phyloP scores from a whole-genome alignment of 2,888 invertebrate species.

The Thymelicus sylvestris region DNA sequence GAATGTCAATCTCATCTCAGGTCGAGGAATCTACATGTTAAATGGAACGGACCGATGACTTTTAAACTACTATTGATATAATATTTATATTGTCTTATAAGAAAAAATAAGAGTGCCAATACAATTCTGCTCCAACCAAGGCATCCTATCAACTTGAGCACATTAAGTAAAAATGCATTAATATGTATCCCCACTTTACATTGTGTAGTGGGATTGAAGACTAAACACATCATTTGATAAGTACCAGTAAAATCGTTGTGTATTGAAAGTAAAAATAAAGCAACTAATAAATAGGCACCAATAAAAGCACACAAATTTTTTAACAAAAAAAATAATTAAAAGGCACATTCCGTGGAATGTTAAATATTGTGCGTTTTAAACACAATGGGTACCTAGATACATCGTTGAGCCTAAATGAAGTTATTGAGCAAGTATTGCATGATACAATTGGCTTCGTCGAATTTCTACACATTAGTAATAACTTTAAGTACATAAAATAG shows the following conservation, averaged over 20 bases:
- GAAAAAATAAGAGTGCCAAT: constrained; percentile 1
- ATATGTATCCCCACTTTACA: not conserved
- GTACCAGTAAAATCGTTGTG: constrained; percentile 30
- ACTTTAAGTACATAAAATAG: constrained; percentile 49
- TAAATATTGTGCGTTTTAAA: constrained; percentile 67
- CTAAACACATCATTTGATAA: constrained; percentile 14
- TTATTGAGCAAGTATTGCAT: constrained; percentile 69
- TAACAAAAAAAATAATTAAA: constrained; percentile 39
- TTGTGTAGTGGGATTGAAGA: not conserved
- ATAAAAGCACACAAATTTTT: constrained; percentile 63
- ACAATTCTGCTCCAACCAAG: not conserved
- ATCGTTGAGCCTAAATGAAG: constrained; percentile 65
- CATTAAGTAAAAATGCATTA: constrained; percentile 19
- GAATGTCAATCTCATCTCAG: constrained; percentile 71
- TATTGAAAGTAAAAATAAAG: constrained; percentile 37
- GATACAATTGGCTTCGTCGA: constrained; percentile 45
- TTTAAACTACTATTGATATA: constrained; percentile 10
- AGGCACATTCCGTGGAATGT: constrained; percentile 39
- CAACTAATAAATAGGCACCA: constrained; percentile 57
- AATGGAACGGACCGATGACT: constrained; percentile 62
- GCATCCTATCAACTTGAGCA: constrained; percentile 22
- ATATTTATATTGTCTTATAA: constrained; percentile 2
- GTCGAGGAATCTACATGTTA: constrained; percentile 49
- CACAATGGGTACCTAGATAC: constrained; percentile 52
- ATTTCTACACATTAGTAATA: constrained; percentile 53